Evolutionary conservation across 2,113 vertebrate genomes (phyloP), one percentile per base, ranked within the genome.

Genomic region (Manacus vitellinus): DNA sequence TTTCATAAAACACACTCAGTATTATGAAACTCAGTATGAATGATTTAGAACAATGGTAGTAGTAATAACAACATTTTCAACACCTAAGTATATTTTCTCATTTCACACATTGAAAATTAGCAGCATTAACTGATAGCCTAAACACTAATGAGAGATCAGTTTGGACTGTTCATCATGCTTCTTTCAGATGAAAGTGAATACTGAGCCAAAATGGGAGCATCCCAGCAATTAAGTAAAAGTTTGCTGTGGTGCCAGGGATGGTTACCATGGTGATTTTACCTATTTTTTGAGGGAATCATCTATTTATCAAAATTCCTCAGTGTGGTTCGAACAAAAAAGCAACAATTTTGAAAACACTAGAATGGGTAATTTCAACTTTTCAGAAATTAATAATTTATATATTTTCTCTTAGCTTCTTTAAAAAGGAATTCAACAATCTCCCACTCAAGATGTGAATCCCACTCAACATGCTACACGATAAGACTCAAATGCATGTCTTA

Each of bases 21-120:
- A 59, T 92, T 91, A 81, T 44, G 63, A 68, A 95, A 96, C 27
- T 11, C 39, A 39, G 91, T 65, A 89, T 91, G 59, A 95, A 84
- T 74, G 43, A 92, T 84, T 84, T 67, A 51, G 19, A 88, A 67
- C 67, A 76, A 74, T 10, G 30, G 22, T 14, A 81, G 35, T 4
- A 91, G 33, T 16, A 94, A 78, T 18, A 82, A 71, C 10, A 74
- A 74, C 35, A 41, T 41, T 41, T 41, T 41, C 39, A 71, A 37
- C 78, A 89, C 76, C 83, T 83, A 92, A 89, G 10, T 47, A 16
- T 10, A 21, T 56, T 65, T 80, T 85, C 56, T 84, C 80, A 6
- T 71, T 89, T n/a, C 65, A 84, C 61, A n/a, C 35, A 19, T 1
- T 80, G 63, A 77, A 88, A 95, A 85, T 77, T 31, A 84, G n/a